Evolutionary conservation across 2,113 vertebrate species (phyloP).

Genomic region (Callorhinus ursinus): DNA sequence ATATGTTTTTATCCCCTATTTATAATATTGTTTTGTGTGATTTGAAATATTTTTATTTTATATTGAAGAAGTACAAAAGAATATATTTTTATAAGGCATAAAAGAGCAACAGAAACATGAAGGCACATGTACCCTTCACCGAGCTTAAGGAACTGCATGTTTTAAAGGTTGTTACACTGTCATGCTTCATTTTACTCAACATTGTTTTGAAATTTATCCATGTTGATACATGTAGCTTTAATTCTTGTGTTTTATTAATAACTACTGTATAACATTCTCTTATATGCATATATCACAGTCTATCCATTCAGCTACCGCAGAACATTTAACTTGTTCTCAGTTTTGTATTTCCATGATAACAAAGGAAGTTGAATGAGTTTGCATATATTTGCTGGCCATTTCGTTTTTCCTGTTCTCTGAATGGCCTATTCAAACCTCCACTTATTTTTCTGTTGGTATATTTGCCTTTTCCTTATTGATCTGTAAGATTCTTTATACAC

Average conservation of each 20-base stretch:
- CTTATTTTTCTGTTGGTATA: neutral
- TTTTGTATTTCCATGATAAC: neutral
- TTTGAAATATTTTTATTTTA: conserved; percentile 21
- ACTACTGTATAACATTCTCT: neutral
- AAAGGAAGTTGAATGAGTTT: conserved; percentile 12
- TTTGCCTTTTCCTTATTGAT: conserved; percentile 19
- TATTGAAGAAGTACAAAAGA: neutral
- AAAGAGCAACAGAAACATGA: neutral
- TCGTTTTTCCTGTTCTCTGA: conserved; percentile 24
- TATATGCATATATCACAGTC: neutral
- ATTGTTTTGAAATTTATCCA: neutral
- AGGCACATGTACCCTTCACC: neutral
- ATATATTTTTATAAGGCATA: neutral
- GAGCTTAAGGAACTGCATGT: neutral
- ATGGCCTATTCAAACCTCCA: neutral
- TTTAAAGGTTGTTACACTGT: neutral
- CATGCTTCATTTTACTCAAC: neutral
- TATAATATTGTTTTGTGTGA: neutral
- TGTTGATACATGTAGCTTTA: neutral
- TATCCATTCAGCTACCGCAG: neutral
- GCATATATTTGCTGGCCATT: neutral
- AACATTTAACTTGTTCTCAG: neutral
- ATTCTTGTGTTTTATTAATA: neutral
- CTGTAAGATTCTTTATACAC: neutral
- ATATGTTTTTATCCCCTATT: neutral